These are phyloP conservation scores for Eilema sororculum DNA, from an alignment of 2,888 invertebrate species.

Conservation along the genomic window DNA sequence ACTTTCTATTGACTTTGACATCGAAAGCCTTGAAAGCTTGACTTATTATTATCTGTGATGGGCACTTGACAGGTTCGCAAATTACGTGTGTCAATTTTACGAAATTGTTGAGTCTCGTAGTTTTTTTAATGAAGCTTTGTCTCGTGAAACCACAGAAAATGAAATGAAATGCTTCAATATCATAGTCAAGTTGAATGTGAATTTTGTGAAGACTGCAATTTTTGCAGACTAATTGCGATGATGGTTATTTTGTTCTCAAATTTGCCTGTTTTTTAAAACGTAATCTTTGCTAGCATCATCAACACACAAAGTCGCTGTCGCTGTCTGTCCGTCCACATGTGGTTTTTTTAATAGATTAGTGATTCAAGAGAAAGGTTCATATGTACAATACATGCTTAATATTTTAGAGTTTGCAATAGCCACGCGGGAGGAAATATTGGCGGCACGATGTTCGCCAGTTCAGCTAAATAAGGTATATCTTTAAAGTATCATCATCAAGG, in stretches of 20 bases:
- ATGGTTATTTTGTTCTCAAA: background rate
- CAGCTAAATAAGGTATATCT: no score
- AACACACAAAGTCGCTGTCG: no score
- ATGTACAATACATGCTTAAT: no score
- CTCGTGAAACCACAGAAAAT: background rate
- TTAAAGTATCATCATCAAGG: no score
- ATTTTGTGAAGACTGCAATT: constrained; percentile 5
- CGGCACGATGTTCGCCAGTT: no score
- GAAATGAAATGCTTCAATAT: constrained; percentile 5
- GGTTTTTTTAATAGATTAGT: no score
- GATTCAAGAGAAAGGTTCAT: no score
- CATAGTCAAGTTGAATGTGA: constrained; percentile 14
- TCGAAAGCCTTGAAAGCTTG: background rate
- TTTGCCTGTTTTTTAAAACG: background rate
- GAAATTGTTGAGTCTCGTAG: constrained; percentile 15
- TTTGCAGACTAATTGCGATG: constrained; percentile 3
- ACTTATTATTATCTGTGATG: constrained; percentile 18
- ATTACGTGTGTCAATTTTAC: constrained; percentile 16
- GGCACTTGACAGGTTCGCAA: constrained; percentile 16
- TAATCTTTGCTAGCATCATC: no score
- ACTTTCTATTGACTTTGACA: constrained; percentile 10
- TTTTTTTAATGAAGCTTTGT: constrained; percentile 16
- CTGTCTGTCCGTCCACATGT: no score
- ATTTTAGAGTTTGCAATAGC: no score
- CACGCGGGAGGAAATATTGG: no score